Percentiles rank a stretch among this genome's conserved stretches.
Conservation (phyloP, 92 coral and sea anemone species). For the Pocillopora grandis region DNA sequence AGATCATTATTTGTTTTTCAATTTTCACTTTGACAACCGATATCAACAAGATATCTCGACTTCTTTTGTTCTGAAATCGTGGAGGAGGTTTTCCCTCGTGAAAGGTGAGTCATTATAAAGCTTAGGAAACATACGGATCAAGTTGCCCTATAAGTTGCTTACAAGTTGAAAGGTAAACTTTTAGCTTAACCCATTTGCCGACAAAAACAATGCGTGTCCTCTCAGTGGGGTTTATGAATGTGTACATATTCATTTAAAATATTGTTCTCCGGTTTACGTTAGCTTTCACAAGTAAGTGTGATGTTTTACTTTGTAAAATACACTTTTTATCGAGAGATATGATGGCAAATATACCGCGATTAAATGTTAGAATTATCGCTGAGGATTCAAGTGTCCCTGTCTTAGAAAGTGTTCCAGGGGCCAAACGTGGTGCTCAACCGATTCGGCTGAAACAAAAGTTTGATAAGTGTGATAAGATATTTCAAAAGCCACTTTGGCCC, state of each 20-base stretch:
- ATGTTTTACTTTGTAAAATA: not conserved
- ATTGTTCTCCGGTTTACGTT: slow-evolving; percentile 16
- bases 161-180: slow-evolving; percentile 3
- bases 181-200: slow-evolving; percentile 23
- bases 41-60: not conserved
- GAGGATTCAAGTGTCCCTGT: no score
- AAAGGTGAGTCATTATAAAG: slow-evolving; percentile 17
- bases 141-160: not conserved
- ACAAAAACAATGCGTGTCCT: slow-evolving; percentile 21
- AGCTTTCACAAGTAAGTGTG: not conserved
- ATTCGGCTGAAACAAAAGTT: no score
- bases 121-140: slow-evolving; percentile 20
- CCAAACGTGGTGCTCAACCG: no score
- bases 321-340: not conserved
- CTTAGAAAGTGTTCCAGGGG: no score
- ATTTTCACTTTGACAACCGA: not conserved
- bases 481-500: no score
- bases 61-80: not conserved
- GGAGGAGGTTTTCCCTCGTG: not conserved
- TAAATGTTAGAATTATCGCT: not conserved
- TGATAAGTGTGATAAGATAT: no score
- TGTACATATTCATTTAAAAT: slow-evolving; percentile 11
- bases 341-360: not conserved
- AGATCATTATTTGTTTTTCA: not conserved
- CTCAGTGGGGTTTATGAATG: slow-evolving; percentile 18